Evolutionary conservation across 2,888 invertebrate genomes (phyloP).

Genomic region (Platycheirus albimanus): DNA sequence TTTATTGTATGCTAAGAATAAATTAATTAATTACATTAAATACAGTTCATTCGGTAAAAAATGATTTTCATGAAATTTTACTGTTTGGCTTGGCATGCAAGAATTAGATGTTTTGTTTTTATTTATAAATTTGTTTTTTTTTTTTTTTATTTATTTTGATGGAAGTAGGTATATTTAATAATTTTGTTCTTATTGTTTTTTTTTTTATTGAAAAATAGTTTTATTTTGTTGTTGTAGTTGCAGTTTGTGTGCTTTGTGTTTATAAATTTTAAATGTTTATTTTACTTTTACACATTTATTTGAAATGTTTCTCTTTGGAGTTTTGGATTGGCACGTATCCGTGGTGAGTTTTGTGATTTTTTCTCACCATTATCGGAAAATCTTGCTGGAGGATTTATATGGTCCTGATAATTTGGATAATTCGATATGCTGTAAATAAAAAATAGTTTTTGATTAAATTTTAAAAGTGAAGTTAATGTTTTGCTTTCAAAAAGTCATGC

Average conservation of each 20-base stretch:
- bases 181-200: slow-evolving; percentile 46
- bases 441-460: slow-evolving; percentile 20
- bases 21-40: slow-evolving; percentile 64
- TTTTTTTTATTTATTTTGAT: slow-evolving; percentile 14
- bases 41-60: slow-evolving; percentile 70
- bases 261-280: slow-evolving; percentile 13
- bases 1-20: slow-evolving; percentile 50
- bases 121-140: slow-evolving; percentile 10
- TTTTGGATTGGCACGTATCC: slow-evolving; percentile 84
- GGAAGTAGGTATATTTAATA: slow-evolving; percentile 70
- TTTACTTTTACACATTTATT: slow-evolving; percentile 89
- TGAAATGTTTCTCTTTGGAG: slow-evolving; percentile 89
- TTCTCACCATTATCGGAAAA: slow-evolving; percentile 88
- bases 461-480: not conserved
- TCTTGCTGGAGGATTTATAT: slow-evolving; percentile 92
- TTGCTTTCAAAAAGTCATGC: not conserved
- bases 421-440: slow-evolving; percentile 87
- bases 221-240: slow-evolving; percentile 62
- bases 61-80: slow-evolving; percentile 45
- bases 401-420: slow-evolving; percentile 91
- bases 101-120: slow-evolving; percentile 41
- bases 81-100: slow-evolving; percentile 73
- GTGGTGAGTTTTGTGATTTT: slow-evolving; percentile 82
- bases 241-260: slow-evolving; percentile 50
- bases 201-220: slow-evolving; percentile 74